Evolutionary conservation across 2,888 invertebrate genomes (phyloP).

Genomic region (Eupithecia dodoneata): DNA sequence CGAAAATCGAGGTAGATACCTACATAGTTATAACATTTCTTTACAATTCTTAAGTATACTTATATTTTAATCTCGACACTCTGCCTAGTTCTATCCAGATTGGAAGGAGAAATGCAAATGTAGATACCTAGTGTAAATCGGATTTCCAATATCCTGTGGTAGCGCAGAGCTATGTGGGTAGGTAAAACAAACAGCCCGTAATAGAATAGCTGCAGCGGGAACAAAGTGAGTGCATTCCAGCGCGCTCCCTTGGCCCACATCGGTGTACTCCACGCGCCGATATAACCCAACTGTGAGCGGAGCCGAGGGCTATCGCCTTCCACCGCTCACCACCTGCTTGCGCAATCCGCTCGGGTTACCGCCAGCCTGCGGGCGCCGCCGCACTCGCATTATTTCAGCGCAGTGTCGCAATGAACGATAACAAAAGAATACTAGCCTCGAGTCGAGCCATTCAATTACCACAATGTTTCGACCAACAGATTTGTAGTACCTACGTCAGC

Average conservation of each 20-base stretch:
- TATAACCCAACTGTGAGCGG: not conserved
- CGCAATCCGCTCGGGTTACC: slow-evolving; percentile 20
- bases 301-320: slow-evolving; percentile 11
- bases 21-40: not conserved
- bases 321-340: slow-evolving; percentile 19
- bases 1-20: not conserved
- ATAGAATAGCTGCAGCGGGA: slow-evolving; percentile 33
- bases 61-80: not conserved
- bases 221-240: slow-evolving; percentile 33
- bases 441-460: not conserved
- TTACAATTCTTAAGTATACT: not conserved
- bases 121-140: too few species aligned
- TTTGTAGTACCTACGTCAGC: not conserved
- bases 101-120: not conserved
- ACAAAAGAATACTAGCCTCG: not conserved
- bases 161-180: slow-evolving; percentile 10
- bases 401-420: not conserved
- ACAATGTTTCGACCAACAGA: not conserved
- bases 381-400: not conserved
- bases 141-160: not conserved
- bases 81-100: not conserved
- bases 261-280: not conserved
- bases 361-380: not conserved
- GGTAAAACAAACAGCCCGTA: slow-evolving; percentile 29
- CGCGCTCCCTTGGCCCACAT: slow-evolving; percentile 34